Evolutionary conservation across 2,888 invertebrate genomes (phyloP).

Genomic region (Taphrorychus bicolor): DNA sequence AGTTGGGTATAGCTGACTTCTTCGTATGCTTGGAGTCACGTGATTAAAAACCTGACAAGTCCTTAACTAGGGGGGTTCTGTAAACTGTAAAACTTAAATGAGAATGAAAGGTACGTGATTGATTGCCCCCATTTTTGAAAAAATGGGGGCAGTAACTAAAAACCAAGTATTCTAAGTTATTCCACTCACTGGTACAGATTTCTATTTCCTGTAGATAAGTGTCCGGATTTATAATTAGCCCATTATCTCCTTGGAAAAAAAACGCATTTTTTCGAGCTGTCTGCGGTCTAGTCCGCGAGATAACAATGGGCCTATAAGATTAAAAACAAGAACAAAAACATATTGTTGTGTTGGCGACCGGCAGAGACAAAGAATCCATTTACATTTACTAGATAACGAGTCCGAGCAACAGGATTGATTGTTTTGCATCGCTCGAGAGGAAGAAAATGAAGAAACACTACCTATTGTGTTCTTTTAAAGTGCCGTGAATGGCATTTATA

Average conservation of each 20-base stretch:
- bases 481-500: not conserved
- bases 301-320: slow-evolving; percentile 1
- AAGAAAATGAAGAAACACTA: not conserved
- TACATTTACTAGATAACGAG: not conserved
- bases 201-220: not conserved
- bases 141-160: no score
- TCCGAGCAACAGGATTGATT: not conserved
- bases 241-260: not conserved
- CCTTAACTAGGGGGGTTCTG: no score
- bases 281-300: not conserved
- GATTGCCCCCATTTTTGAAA: no score
- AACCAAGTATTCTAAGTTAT: no score
- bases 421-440: not conserved
- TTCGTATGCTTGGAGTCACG: no score
- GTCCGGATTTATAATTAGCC: not conserved
- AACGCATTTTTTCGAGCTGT: not conserved
- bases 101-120: no score
- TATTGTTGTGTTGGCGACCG: not conserved
- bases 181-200: no score
- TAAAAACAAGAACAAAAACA: not conserved
- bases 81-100: no score
- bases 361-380: slow-evolving; percentile 1
- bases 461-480: not conserved
- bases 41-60: no score
- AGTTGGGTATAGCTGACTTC: no score